Conservation (phyloP, 2,797 vertebrate species). For the Ptychobarbus kaznakovi region DNA sequence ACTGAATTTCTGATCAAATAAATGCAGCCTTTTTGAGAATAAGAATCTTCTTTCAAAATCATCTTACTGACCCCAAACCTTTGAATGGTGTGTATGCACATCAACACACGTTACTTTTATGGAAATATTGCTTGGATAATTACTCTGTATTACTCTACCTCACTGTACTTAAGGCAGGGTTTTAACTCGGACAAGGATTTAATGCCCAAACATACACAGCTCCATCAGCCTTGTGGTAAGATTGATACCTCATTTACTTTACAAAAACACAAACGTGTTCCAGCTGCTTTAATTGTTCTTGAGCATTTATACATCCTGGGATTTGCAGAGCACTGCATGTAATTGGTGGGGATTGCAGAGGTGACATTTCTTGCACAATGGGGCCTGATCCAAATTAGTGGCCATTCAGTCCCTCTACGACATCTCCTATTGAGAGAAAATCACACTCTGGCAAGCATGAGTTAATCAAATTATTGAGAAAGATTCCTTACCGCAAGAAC, state of each 20-base stretch:
- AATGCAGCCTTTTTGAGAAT: too few species aligned
- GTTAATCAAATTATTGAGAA: constrained; percentile 46
- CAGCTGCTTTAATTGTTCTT: constrained; percentile 53
- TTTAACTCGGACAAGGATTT: background rate
- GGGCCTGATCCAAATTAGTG: constrained; percentile 46
- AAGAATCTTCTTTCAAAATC: too few species aligned
- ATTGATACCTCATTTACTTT: constrained; percentile 60
- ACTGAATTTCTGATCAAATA: too few species aligned
- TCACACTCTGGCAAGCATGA: constrained; percentile 48
- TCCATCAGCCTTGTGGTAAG: constrained; percentile 57
- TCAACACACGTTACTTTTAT: background rate
- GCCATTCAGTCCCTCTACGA: constrained; percentile 37
- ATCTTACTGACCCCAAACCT: too few species aligned
- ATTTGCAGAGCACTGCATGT: constrained; percentile 64
- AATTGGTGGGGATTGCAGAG: constrained; percentile 59
- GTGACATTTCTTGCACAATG: constrained; percentile 53
- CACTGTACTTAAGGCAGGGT: background rate
- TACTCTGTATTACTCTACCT: background rate
- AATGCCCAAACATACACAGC: constrained; percentile 1
- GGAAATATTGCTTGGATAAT: background rate
- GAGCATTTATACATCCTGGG: constrained; percentile 62
- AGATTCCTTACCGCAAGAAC: constrained; percentile 38
- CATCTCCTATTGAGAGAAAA: constrained; percentile 46
- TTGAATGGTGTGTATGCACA: background rate
- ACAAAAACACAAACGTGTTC: constrained; percentile 63